phyloP scores from a whole-genome alignment of 2,113 vertebrate genomes.

The Tapirus terrestris region DNA sequence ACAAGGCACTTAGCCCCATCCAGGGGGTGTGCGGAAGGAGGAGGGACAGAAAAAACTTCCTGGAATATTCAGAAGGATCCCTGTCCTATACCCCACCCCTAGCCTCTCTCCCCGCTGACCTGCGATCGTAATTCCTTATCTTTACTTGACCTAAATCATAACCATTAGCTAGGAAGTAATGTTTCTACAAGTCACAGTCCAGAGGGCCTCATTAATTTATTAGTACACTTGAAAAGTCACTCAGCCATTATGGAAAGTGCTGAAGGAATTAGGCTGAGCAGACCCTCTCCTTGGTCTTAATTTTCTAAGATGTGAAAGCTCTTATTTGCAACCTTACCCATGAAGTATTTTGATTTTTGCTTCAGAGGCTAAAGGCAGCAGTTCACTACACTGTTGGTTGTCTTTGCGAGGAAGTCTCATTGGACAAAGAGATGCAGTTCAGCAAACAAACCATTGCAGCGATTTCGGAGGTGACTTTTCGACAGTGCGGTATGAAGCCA shows the following conservation, averaged over 20 bases:
- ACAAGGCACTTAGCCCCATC: neutral
- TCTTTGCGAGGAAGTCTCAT: constrained; percentile 87
- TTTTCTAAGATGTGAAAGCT: neutral
- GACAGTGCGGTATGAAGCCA: constrained; percentile 91
- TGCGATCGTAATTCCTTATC: neutral
- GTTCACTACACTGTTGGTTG: constrained; percentile 92
- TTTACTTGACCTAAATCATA: neutral
- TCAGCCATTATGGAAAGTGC: neutral
- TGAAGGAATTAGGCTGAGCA: neutral
- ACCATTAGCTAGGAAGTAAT: neutral
- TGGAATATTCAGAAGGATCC: neutral
- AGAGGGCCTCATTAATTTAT: neutral
- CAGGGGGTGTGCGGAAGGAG: neutral
- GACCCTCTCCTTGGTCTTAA: neutral
- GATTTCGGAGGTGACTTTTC: constrained; percentile 92
- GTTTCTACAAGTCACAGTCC: neutral
- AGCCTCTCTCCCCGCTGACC: neutral
- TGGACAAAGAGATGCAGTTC: constrained; percentile 86
- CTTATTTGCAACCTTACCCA: neutral
- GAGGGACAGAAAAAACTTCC: neutral
- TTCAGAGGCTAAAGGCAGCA: constrained; percentile 93
- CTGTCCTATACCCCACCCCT: neutral
- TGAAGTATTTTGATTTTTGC: neutral
- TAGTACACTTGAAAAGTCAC: neutral
- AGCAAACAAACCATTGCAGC: constrained; percentile 92